Evolutionary conservation across 2,797 vertebrate species (phyloP).

Genomic region (Salmo trutta): DNA sequence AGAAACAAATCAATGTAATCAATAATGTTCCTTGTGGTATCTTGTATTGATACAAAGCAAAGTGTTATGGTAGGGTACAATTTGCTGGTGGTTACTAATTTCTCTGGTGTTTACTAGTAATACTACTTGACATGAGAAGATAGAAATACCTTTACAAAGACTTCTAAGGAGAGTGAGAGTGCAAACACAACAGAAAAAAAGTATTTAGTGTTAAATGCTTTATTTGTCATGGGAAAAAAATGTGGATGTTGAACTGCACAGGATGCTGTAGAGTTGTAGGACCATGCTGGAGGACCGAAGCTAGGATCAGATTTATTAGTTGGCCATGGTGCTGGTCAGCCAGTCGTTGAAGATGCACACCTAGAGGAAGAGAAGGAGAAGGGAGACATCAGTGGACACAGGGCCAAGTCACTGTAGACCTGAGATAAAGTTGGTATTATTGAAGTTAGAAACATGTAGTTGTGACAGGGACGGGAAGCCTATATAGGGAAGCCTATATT

Average conservation of each 20-base stretch:
- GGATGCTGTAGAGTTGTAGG: not conserved
- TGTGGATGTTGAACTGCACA: not conserved
- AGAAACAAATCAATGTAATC: too few relatives aligned
- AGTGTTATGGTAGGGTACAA: not conserved
- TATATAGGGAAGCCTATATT: too few relatives aligned
- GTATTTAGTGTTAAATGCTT: not conserved
- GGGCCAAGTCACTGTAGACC: too few relatives aligned
- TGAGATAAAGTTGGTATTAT: too few relatives aligned
- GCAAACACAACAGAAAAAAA: not conserved
- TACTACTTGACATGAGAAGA: not conserved
- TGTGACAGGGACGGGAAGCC: too few relatives aligned
- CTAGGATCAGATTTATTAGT: constrained; percentile 25
- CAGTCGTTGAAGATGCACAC: constrained; percentile 64
- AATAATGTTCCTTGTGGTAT: too few relatives aligned
- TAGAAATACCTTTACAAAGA: not conserved
- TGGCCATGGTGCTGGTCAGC: constrained; percentile 54
- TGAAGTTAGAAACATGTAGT: too few relatives aligned
- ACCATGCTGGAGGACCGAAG: not conserved
- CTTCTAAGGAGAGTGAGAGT: not conserved
- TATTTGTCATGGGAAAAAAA: not conserved
- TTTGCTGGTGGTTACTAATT: not conserved
- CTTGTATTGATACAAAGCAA: too few relatives aligned
- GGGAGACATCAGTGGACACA: not conserved
- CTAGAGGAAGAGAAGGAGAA: constrained; percentile 29
- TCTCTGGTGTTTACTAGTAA: not conserved